A percentile compares a stretch with the other conserved stretches of the same genome.
Evolutionary conservation across 2,113 vertebrate genomes (phyloP).

Genomic region (Psammodynastes pulverulentus): DNA sequence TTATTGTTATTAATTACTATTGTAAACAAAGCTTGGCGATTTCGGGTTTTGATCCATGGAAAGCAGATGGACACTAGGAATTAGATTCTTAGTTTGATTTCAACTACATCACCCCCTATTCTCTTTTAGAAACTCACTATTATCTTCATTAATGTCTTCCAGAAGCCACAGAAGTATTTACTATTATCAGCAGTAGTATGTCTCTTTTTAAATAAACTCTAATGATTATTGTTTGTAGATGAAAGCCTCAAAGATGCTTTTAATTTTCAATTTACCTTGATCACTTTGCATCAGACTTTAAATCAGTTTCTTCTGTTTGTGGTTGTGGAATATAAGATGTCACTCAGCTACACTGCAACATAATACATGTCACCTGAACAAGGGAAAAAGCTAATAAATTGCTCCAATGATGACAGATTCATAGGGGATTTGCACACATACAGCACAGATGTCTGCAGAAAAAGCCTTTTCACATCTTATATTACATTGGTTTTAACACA

Average conservation of each 20-base stretch:
- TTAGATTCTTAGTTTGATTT: neutral
- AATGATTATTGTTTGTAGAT: constrained; percentile 9
- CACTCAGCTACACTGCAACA: neutral
- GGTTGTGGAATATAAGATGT: neutral
- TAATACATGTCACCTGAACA: neutral
- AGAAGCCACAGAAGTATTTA: neutral
- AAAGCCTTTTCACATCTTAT: neutral
- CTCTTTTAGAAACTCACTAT: constrained; percentile 7
- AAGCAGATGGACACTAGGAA: constrained; percentile 8
- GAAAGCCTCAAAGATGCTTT: neutral
- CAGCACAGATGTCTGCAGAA: neutral
- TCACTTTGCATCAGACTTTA: constrained; percentile 6
- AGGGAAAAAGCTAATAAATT: neutral
- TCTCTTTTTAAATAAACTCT: constrained; percentile 2
- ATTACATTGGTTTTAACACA: neutral
- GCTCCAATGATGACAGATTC: neutral
- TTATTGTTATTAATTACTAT: constrained; percentile 28
- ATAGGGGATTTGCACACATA: neutral
- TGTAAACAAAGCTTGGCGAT: constrained; percentile 18
- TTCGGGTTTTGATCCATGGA: constrained; percentile 34
- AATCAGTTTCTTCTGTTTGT: neutral
- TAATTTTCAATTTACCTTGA: constrained; percentile 26
- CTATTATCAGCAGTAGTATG: neutral
- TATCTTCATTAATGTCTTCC: neutral
- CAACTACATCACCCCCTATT: constrained; percentile 3